Conservation (phyloP, 2,888 invertebrate species). For the Aplocera efformata region DNA sequence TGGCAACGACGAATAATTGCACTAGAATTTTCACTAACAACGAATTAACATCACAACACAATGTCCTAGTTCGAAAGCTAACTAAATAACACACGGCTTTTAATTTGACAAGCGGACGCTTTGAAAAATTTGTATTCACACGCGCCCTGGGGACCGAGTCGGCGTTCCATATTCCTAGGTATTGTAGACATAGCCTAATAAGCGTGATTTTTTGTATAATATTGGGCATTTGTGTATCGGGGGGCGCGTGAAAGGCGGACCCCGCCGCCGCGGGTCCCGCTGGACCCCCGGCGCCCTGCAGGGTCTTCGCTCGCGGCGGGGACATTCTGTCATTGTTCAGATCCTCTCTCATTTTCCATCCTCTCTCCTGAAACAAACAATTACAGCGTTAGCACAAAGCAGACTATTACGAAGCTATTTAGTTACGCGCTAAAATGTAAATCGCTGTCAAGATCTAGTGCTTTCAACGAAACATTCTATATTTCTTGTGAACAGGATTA, state of each 20-base stretch:
- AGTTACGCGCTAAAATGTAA: slow-evolving; percentile 6
- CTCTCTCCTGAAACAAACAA: slow-evolving; percentile 68
- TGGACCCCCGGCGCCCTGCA: slow-evolving; percentile 57
- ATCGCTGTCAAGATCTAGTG: slow-evolving; percentile 2
- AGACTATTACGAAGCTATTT: slow-evolving; percentile 10
- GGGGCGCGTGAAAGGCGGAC: slow-evolving; percentile 47
- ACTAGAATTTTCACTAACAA: slow-evolving; percentile 72
- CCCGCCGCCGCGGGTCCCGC: slow-evolving; percentile 54
- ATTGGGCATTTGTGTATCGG: slow-evolving; percentile 51
- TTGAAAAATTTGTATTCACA: slow-evolving; percentile 71
- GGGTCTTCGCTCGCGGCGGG: slow-evolving; percentile 74
- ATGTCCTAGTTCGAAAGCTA: slow-evolving; percentile 71
- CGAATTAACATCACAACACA: slow-evolving; percentile 63
- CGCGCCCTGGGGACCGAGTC: slow-evolving; percentile 52
- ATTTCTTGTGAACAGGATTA: slow-evolving; percentile 8
- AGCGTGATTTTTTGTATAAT: slow-evolving; percentile 66
- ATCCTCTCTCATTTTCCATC: slow-evolving; percentile 71
- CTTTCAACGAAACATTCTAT: neutral
- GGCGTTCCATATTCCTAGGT: slow-evolving; percentile 57
- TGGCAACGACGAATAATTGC: slow-evolving; percentile 76
- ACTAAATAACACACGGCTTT: slow-evolving; percentile 58
- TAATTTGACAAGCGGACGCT: slow-evolving; percentile 78
- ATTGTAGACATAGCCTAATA: slow-evolving; percentile 75
- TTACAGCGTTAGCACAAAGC: slow-evolving; percentile 16
- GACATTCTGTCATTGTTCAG: slow-evolving; percentile 74